Evolutionary conservation across 2,797 vertebrate species (phyloP), one percentile per base, ranked within the genome.

Genomic region (Philypnodon macrostomus): DNA sequence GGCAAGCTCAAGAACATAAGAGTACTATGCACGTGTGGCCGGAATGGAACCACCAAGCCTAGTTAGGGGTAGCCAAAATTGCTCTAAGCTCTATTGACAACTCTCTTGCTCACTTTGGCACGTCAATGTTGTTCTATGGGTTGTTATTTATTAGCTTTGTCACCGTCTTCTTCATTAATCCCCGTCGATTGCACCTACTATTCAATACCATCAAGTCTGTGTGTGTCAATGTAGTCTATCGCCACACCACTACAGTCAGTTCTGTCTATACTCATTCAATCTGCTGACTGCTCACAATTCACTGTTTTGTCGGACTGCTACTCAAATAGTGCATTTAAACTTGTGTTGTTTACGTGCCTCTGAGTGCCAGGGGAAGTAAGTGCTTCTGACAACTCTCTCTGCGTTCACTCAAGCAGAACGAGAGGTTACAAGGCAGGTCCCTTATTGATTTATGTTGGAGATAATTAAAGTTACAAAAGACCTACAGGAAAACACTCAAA

Each of bases 381-480:
- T 44, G 35, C 35, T 36, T 55, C 42, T 38, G 52, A 34, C 26
- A 18, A 37, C 17, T 5, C 31, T 53, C 49, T 58, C 49, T 31
- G 18, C 59, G 60, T 49, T 56, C 56, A 24, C 36, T 63, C 63
- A 70, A 52, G 67, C 61, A 45, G 50, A 73, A 61, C 54, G 49
- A 52, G 70, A 81, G 45, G 58, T 63, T 61, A 59, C 58, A 31
- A 45, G 44, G 53, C 54, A 55, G 51, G 30, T 58, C 40, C 14
- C 17, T 27, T 52, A 67, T 75, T 46, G 73, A 68, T 73, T 67
- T 53, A 58, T 63, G 61, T 60, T 73, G 56, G 41, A 67, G 61
- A 71, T 70, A 67, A 77, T 70, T 64, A 62, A 73, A 73, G 42
- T 65, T 54, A 63, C 49, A 51, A 51, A 36, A 59, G 31, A 63